Evolutionary conservation across 2,113 vertebrate genomes (phyloP).

Genomic region (Dipodomys stephensi): DNA sequence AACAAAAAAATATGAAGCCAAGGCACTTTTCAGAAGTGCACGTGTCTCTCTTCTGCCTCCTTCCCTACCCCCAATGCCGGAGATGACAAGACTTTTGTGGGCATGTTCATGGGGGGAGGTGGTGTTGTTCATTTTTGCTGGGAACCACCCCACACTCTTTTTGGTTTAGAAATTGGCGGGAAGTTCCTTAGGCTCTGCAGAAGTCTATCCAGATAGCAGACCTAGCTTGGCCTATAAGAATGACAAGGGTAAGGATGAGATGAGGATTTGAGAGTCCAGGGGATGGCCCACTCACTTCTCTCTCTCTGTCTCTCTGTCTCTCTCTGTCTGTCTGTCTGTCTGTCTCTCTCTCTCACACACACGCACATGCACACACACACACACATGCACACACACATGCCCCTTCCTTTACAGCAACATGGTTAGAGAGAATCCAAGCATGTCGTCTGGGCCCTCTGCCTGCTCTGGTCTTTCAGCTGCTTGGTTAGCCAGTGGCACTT

Average conservation of each 20-base stretch:
- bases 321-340: too few species aligned
- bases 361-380: too few species aligned
- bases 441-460: slow-evolving; percentile 50
- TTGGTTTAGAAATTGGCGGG: slow-evolving; percentile 65
- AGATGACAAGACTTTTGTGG: slow-evolving; percentile 76
- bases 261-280: slow-evolving; percentile 38
- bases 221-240: not conserved
- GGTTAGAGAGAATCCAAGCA: slow-evolving; percentile 72
- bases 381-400: not conserved
- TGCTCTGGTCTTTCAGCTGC: slow-evolving; percentile 82
- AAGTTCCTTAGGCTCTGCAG: slow-evolving; percentile 60
- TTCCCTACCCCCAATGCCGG: not conserved
- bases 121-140: slow-evolving; percentile 38
- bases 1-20: not conserved
- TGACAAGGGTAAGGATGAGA: not conserved
- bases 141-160: slow-evolving; percentile 72
- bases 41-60: slow-evolving; percentile 72
- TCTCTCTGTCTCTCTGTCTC: too few species aligned
- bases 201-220: not conserved
- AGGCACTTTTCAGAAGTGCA: slow-evolving; percentile 62
- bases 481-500: slow-evolving; percentile 84
- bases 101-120: slow-evolving; percentile 59
- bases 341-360: too few species aligned
- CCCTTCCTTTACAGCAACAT: not conserved
- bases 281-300: not conserved